phyloP scores from a whole-genome alignment of 1,140 invertebrate species.

The Kradibia gibbosae region DNA sequence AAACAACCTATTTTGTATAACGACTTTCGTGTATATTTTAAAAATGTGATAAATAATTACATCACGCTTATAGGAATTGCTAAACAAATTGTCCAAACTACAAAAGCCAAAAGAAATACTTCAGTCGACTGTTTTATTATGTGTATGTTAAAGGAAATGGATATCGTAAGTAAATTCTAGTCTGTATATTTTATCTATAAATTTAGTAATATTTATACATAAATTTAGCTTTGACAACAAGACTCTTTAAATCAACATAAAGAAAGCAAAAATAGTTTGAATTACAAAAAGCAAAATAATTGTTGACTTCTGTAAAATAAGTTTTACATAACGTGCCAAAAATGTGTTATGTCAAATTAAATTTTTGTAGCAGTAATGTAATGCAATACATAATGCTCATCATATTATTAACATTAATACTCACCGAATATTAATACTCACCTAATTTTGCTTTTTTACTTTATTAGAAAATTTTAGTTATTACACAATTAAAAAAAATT shows the following conservation, averaged over 20 bases:
- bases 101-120: not conserved
- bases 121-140: not conserved
- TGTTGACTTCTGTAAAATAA: too few species aligned
- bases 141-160: slow-evolving; percentile 2
- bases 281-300: too few species aligned
- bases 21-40: not conserved
- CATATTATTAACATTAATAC: too few species aligned
- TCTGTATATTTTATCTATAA: too few species aligned
- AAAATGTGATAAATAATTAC: not conserved
- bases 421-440: too few species aligned
- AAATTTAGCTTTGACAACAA: not conserved
- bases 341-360: not conserved
- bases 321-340: not conserved
- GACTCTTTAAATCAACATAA: not conserved
- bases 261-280: not conserved
- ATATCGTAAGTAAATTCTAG: slow-evolving; percentile 13
- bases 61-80: not conserved
- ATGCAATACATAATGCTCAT: not conserved
- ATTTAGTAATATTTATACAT: too few species aligned
- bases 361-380: not conserved
- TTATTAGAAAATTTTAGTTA: too few species aligned
- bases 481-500: too few species aligned
- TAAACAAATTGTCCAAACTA: not conserved
- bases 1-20: not conserved
- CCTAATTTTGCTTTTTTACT: too few species aligned